These are phyloP conservation scores for Muricea muricata DNA, from an alignment of 92 coral and sea anemone species.

Conservation along the genomic window DNA sequence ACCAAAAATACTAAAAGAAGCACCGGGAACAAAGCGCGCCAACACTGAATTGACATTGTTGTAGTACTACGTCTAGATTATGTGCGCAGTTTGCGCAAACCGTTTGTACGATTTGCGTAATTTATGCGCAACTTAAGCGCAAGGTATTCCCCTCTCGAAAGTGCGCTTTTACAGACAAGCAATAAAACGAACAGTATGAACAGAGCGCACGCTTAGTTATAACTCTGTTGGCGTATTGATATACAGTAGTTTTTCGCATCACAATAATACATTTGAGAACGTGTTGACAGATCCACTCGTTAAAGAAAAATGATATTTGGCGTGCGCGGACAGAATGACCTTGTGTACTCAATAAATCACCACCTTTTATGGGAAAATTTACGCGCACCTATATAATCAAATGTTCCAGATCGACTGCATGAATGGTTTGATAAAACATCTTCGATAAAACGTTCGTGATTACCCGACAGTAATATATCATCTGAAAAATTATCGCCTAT, in stretches of 20 bases:
- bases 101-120: neutral
- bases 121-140: neutral
- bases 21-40: neutral
- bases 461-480: too few species aligned
- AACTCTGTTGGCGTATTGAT: neutral
- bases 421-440: too few species aligned
- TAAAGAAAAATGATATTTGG: neutral
- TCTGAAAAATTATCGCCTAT: too few species aligned
- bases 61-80: neutral
- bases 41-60: neutral
- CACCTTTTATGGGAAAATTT: too few species aligned
- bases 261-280: conserved; percentile 15
- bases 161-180: neutral
- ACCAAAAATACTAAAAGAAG: neutral
- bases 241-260: neutral
- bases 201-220: neutral
- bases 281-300: conserved; percentile 3
- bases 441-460: too few species aligned
- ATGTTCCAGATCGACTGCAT: neutral
- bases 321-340: neutral
- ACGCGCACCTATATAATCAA: too few species aligned
- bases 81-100: neutral
- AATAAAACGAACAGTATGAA: neutral
- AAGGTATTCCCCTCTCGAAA: neutral
- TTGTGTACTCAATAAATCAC: neutral